Evolutionary conservation across 2,888 invertebrate genomes (phyloP).

Genomic region (Abscondita cerata): DNA sequence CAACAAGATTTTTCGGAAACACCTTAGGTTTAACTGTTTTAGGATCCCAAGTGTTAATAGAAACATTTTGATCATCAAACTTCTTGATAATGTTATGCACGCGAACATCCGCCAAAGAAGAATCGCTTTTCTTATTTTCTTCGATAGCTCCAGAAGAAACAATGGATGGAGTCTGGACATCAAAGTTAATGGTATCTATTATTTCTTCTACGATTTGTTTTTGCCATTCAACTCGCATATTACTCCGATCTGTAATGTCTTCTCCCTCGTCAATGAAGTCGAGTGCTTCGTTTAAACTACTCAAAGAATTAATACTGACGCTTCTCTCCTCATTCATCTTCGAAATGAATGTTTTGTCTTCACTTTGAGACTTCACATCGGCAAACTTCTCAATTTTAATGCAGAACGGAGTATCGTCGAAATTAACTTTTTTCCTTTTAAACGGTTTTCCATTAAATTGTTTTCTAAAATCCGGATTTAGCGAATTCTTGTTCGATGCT

Average conservation of each 20-base stretch:
- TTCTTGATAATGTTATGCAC: conserved; percentile 57
- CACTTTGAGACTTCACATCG: not conserved
- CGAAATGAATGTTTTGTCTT: conserved; percentile 14
- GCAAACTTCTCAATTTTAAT: conserved; percentile 5
- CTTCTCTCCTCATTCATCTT: conserved; percentile 55
- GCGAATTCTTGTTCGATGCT: conserved; percentile 39
- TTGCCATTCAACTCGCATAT: conserved; percentile 53
- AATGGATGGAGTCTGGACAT: not conserved
- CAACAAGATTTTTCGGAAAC: conserved; percentile 47
- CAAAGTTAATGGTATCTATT: conserved; percentile 35
- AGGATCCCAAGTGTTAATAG: conserved; percentile 24
- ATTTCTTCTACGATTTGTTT: conserved; percentile 50
- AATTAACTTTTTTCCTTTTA: conserved; percentile 54
- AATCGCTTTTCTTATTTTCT: conserved; percentile 26
- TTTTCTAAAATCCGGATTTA: conserved; percentile 46
- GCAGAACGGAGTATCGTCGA: conserved; percentile 41
- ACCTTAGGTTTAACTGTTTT: conserved; percentile 46
- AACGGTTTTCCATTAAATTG: conserved; percentile 50
- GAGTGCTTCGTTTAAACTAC: conserved; percentile 55
- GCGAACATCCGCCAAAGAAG: conserved; percentile 53
- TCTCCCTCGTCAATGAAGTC: conserved; percentile 57
- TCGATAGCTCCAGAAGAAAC: not conserved
- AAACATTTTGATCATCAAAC: conserved; percentile 50
- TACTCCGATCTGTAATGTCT: conserved; percentile 56
- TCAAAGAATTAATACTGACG: conserved; percentile 55